phyloP scores from a whole-genome alignment of 2,113 vertebrate species.

The Oryzias curvinotus region DNA sequence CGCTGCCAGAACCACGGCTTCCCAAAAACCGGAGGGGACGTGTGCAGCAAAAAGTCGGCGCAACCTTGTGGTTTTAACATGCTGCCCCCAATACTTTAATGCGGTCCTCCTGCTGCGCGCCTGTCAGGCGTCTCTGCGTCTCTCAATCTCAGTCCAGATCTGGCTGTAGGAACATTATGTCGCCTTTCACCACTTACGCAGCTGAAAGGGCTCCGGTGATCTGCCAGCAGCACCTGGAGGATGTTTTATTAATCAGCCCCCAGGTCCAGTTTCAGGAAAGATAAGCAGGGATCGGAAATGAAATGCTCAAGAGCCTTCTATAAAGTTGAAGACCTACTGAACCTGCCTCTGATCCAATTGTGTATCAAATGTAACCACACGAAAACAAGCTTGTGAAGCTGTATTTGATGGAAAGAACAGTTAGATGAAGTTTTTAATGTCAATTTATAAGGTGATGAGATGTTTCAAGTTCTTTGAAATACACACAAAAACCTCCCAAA shows the following conservation, averaged over 20 bases:
- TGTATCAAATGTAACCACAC: no score
- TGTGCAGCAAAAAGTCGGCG: constrained; percentile 16
- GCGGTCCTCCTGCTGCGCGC: constrained; percentile 17
- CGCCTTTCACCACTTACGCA: constrained; percentile 78
- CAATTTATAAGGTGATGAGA: neutral
- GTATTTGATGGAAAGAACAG: no score
- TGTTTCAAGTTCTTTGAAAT: neutral
- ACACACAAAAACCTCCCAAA: no score
- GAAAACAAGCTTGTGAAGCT: no score
- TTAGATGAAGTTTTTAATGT: neutral
- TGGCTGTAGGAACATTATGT: constrained; percentile 64
- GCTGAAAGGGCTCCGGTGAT: constrained; percentile 70
- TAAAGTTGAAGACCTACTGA: neutral
- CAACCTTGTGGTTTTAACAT: constrained; percentile 59
- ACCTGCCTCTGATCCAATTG: neutral
- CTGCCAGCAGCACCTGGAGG: constrained; percentile 60
- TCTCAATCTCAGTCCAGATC: constrained; percentile 70
- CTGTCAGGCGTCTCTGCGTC: constrained; percentile 11
- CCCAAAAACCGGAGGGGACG: constrained; percentile 57
- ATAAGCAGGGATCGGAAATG: constrained; percentile 68
- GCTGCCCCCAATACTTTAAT: constrained; percentile 7
- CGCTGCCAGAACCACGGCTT: constrained; percentile 75
- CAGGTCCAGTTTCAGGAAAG: constrained; percentile 83
- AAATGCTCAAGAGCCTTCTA: constrained; percentile 38
- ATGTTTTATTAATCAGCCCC: constrained; percentile 88